These are phyloP conservation scores for Agriopis marginaria DNA, from an alignment of 2,888 invertebrate species.

Conservation along the genomic window DNA sequence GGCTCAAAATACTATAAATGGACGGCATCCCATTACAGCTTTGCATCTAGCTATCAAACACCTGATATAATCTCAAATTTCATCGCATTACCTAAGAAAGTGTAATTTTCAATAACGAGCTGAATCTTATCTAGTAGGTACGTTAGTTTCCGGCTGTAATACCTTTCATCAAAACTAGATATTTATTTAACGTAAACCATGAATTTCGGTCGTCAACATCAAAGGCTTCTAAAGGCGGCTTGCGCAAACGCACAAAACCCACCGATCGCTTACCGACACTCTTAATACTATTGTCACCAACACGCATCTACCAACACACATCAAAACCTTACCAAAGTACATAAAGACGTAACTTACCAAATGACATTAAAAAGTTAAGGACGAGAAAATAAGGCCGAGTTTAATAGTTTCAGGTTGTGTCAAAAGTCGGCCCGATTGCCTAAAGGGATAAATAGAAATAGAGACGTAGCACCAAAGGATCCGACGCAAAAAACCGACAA, in stretches of 20 bases:
- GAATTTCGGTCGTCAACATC: conserved; percentile 62
- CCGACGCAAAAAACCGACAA: conserved; percentile 82
- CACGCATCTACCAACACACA: conserved; percentile 74
- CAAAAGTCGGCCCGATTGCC: conserved; percentile 71
- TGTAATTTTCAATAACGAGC: too few species aligned
- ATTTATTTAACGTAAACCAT: conserved; percentile 77
- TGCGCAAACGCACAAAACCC: conserved; percentile 63
- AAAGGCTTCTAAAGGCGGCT: conserved; percentile 58
- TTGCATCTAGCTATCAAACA: too few species aligned
- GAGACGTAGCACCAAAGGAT: conserved; percentile 80
- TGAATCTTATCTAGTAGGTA: background rate
- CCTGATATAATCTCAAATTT: too few species aligned
- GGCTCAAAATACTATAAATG: too few species aligned
- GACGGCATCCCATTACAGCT: too few species aligned
- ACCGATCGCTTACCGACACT: conserved; percentile 77
- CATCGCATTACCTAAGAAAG: too few species aligned
- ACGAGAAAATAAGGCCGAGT: conserved; percentile 39
- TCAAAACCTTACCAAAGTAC: conserved; percentile 45
- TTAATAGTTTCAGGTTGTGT: conserved; percentile 37
- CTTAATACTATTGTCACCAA: conserved; percentile 81
- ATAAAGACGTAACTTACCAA: conserved; percentile 49
- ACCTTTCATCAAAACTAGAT: conserved; percentile 63
- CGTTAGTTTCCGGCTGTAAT: conserved; percentile 26
- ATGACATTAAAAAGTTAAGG: conserved; percentile 22
- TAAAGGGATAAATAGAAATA: conserved; percentile 72